Percentiles rank a stretch among this genome's conserved stretches.
These are phyloP conservation scores for Acronicta alni DNA, from an alignment of 2,888 invertebrate genomes.

Conservation along the genomic window DNA sequence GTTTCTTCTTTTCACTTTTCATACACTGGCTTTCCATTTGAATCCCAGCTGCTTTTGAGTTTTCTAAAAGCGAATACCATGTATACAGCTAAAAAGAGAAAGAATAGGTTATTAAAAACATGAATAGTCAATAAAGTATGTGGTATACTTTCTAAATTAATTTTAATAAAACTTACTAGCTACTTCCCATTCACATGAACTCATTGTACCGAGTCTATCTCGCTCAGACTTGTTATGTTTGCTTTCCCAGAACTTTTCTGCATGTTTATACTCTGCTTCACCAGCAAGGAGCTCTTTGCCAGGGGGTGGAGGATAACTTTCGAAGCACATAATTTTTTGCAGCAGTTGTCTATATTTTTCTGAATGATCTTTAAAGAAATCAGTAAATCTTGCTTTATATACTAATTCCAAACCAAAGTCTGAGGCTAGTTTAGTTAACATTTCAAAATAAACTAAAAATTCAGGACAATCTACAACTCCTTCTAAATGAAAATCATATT, in stretches of 20 bases:
- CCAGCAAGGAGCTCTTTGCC: constrained; percentile 89
- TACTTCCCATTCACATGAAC: constrained; percentile 97
- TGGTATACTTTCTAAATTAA: neutral
- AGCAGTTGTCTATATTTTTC: constrained; percentile 88
- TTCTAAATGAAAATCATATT: constrained; percentile 98
- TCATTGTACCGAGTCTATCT: constrained; percentile 93
- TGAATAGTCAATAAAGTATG: neutral
- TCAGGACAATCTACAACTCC: constrained; percentile 99
- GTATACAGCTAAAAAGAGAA: constrained; percentile 92
- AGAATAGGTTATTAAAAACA: constrained; percentile 6
- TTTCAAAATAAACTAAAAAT: constrained; percentile 98
- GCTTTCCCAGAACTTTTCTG: constrained; percentile 88
- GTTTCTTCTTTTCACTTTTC: constrained; percentile 57
- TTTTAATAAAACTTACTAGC: constrained; percentile 91
- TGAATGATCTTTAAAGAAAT: constrained; percentile 92
- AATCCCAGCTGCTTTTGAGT: constrained; percentile 91
- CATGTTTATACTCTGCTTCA: constrained; percentile 93
- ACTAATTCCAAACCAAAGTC: constrained; percentile 93
- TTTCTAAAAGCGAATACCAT: constrained; percentile 95
- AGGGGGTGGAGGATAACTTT: constrained; percentile 93
- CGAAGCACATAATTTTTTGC: constrained; percentile 94
- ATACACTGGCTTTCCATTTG: constrained; percentile 91
- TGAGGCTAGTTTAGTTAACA: constrained; percentile 92
- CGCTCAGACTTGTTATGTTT: constrained; percentile 74
- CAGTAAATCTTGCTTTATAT: constrained; percentile 92